These are phyloP conservation scores for human (Homo sapiens) DNA, from an alignment of 2,113 vertebrate species.

Conservation along the genomic window DNA sequence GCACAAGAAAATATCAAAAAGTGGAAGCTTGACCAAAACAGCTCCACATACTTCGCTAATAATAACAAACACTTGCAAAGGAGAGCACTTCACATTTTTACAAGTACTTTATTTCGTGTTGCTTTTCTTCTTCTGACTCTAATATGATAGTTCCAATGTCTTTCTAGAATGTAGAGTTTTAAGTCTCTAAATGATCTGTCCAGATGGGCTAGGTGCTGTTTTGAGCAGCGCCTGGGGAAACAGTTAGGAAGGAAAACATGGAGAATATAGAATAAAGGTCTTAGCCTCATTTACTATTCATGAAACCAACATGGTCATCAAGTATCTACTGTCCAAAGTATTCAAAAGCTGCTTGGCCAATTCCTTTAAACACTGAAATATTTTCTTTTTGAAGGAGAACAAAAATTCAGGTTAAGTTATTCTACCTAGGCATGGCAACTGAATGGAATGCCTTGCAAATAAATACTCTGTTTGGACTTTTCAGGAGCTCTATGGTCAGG, in stretches of 20 bases:
- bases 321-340: background rate
- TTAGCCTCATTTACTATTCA: background rate
- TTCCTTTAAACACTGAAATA: background rate
- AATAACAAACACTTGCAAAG: background rate
- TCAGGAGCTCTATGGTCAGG: background rate
- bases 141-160: background rate
- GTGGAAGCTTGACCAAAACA: background rate
- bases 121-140: background rate
- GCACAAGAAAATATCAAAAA: constrained; percentile 6
- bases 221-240: background rate
- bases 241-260: background rate
- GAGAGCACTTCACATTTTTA: background rate
- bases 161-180: background rate
- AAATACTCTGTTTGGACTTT: background rate
- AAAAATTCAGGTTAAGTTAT: background rate
- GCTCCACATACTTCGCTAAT: background rate
- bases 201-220: background rate
- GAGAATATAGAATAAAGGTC: background rate
- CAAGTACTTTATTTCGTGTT: background rate
- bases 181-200: background rate
- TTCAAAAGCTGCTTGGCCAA: background rate
- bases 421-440: background rate
- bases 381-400: background rate
- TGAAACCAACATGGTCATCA: background rate
- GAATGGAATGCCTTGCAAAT: background rate